Conservation (phyloP, 1,140 invertebrate species). For the Ridgeia piscesae region DNA sequence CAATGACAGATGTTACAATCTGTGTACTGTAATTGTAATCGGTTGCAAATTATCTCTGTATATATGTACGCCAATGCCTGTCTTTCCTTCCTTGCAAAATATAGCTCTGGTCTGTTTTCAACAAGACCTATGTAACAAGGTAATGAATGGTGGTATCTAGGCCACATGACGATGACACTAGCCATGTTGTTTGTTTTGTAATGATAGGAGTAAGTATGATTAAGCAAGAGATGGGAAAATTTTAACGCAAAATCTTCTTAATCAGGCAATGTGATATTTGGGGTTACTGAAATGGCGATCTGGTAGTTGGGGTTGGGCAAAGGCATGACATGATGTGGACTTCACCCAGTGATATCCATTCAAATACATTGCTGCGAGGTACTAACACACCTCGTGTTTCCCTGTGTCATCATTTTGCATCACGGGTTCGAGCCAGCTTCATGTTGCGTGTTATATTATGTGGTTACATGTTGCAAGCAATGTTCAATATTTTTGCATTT, state of each 20-base stretch:
- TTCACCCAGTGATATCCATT: background rate
- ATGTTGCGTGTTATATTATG: background rate
- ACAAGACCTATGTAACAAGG: no score
- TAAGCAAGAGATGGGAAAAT: background rate
- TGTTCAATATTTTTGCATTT: slow-evolving; percentile 6
- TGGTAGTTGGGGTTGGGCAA: background rate
- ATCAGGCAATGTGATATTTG: background rate
- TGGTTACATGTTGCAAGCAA: background rate
- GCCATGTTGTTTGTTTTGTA: background rate
- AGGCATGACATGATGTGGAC: background rate
- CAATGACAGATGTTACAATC: no score
- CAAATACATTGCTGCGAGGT: background rate
- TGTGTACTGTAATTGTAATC: background rate
- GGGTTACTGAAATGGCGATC: background rate
- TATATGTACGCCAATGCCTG: background rate
- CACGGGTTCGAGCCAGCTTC: background rate
- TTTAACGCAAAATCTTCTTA: background rate
- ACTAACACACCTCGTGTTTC: background rate
- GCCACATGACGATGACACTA: background rate
- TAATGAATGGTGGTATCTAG: background rate
- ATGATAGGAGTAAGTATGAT: background rate
- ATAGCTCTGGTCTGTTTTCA: background rate
- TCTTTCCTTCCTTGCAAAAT: background rate
- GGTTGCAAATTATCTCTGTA: background rate
- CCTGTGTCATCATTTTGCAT: background rate